phyloP scores from a whole-genome alignment of 2,888 invertebrate species.

The Yponomeuta plumbellus region DNA sequence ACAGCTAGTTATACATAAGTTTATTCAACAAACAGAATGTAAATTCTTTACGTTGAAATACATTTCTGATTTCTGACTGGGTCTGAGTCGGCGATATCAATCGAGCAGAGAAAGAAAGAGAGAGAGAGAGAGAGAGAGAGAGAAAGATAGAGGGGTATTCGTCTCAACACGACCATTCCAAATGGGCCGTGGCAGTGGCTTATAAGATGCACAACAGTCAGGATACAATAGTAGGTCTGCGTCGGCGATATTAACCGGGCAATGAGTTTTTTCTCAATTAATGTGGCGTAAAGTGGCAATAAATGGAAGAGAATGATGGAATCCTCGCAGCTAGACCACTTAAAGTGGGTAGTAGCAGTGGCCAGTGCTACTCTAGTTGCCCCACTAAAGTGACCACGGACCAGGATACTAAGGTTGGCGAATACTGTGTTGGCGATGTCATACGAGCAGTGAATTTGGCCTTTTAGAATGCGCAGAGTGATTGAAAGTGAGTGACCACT shows the following conservation, averaged over 20 bases:
- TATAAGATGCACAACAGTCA: conserved; percentile 66
- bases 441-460: conserved; percentile 84
- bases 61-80: too few species aligned
- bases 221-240: conserved; percentile 84
- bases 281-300: too few species aligned
- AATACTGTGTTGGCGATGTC: conserved; percentile 92
- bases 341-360: conserved; percentile 88
- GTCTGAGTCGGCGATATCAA: conserved; percentile 96
- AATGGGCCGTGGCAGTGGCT: conserved; percentile 84
- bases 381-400: conserved; percentile 66
- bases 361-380: conserved; percentile 63
- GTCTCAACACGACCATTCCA: conserved; percentile 87
- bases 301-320: too few species aligned
- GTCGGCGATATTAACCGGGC: conserved; percentile 96
- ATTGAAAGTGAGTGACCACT: too few species aligned
- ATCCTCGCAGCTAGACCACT: conserved; percentile 86
- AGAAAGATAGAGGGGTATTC: too few species aligned
- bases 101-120: conserved; percentile 89
- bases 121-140: too few species aligned
- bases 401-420: conserved; percentile 61
- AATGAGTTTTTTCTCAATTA: conserved; percentile 78
- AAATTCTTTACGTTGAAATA: too few species aligned
- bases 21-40: too few species aligned
- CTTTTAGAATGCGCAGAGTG: too few species aligned
- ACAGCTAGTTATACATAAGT: too few species aligned